Conservation (phyloP, 1,140 invertebrate genomes). For the Bombus picipes region DNA sequence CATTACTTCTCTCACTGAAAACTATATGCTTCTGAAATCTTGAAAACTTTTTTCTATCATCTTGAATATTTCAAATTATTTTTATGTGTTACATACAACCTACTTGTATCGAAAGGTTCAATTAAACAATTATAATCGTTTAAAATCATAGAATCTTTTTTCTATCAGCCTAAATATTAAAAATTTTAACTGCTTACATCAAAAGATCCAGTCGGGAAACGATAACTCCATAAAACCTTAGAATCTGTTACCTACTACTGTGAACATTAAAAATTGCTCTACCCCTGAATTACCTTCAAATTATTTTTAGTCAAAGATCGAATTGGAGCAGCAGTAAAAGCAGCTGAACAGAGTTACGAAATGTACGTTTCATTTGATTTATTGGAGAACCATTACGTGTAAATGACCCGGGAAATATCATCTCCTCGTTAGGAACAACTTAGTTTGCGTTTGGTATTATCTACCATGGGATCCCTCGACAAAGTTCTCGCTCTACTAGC, state of each 20-base stretch:
- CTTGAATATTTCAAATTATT: neutral
- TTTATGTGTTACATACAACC: neutral
- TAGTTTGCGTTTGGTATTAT: constrained; percentile 22
- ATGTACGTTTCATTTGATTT: constrained; percentile 32
- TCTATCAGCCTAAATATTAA: neutral
- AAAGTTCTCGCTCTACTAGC: constrained; percentile 2
- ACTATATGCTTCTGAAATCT: neutral
- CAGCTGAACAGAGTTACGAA: neutral
- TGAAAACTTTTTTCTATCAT: neutral
- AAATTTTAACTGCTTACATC: too few species aligned
- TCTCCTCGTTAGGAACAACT: constrained; percentile 27
- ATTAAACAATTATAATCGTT: neutral
- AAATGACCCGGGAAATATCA: constrained; percentile 31
- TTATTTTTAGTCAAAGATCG: neutral
- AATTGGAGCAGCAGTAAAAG: neutral
- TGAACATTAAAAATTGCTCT: too few species aligned
- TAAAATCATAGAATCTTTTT: neutral
- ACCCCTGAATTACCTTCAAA: too few species aligned
- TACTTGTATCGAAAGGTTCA: too few species aligned
- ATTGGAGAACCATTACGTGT: constrained; percentile 14
- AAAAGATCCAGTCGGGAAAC: too few species aligned
- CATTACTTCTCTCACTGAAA: neutral
- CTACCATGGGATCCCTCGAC: constrained; percentile 21
- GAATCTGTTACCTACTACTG: neutral
- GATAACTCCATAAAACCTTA: neutral